Evolutionary conservation across 2,797 vertebrate species (phyloP).

Genomic region (Scyliorhinus canicula): DNA sequence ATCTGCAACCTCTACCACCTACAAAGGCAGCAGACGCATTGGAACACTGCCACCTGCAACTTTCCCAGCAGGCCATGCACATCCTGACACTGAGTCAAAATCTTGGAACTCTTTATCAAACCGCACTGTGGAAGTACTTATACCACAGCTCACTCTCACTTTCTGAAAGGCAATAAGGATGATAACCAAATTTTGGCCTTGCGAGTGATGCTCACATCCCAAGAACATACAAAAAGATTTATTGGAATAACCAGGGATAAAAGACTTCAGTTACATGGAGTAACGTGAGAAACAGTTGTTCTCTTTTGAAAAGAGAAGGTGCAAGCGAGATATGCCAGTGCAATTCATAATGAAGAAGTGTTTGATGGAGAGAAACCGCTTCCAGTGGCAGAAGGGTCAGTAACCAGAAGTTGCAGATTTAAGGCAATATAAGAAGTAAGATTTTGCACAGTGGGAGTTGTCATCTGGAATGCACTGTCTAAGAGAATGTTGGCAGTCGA

Average conservation of each 20-base stretch:
- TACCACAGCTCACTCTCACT: neutral
- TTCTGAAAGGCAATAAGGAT: neutral
- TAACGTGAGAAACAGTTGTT: neutral
- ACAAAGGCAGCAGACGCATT: neutral
- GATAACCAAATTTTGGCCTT: neutral
- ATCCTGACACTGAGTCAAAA: neutral
- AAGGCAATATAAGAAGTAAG: neutral
- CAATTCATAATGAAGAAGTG: neutral
- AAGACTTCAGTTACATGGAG: neutral
- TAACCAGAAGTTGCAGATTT: neutral
- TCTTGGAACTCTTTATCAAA: neutral
- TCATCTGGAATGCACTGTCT: neutral
- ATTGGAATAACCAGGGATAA: neutral
- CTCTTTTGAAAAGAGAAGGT: neutral
- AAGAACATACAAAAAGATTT: neutral
- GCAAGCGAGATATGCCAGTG: neutral
- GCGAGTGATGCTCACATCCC: neutral
- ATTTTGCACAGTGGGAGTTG: neutral
- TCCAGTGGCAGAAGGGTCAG: neutral
- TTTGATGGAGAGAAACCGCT: neutral
- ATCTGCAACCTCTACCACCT: neutral
- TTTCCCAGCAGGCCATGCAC: neutral
- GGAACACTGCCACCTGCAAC: neutral
- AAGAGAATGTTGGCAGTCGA: neutral
- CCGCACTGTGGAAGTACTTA: neutral